phyloP scores from a whole-genome alignment of 2,888 invertebrate species.

The Isoperla grammatica region DNA sequence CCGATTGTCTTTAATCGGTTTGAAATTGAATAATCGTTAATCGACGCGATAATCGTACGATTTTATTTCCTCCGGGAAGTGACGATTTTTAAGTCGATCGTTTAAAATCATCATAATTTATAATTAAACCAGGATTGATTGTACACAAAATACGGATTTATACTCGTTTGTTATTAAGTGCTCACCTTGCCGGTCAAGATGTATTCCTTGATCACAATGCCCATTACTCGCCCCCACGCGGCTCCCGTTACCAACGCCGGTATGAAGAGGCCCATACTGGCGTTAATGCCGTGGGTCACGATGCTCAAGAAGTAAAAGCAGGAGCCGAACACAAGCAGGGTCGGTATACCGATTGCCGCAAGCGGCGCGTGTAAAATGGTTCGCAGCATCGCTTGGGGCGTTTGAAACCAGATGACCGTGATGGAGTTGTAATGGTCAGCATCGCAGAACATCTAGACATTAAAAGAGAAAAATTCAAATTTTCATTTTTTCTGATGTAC shows the following conservation, averaged over 20 bases:
- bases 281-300: conserved; percentile 91
- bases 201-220: conserved; percentile 61
- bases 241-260: conserved; percentile 92
- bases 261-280: conserved; percentile 95
- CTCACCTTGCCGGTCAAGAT: conserved; percentile 47
- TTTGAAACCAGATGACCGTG: conserved; percentile 95
- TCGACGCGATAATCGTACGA: too few species aligned
- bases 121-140: too few species aligned
- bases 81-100: neutral
- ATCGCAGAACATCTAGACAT: conserved; percentile 77
- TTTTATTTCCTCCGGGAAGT: too few species aligned
- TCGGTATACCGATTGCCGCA: conserved; percentile 71
- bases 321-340: conserved; percentile 72
- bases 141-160: too few species aligned
- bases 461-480: too few species aligned
- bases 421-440: conserved; percentile 92
- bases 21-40: too few species aligned
- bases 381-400: conserved; percentile 91
- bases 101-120: neutral
- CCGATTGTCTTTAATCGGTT: too few species aligned
- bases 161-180: too few species aligned
- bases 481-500: too few species aligned
- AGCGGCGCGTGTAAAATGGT: conserved; percentile 85
- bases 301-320: conserved; percentile 85
- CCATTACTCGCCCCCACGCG: conserved; percentile 92